Percentiles rank a stretch among this genome's conserved stretches.
These are phyloP conservation scores for Myotis yumanensis DNA, from an alignment of 2,113 vertebrate genomes.

Conservation along the genomic window DNA sequence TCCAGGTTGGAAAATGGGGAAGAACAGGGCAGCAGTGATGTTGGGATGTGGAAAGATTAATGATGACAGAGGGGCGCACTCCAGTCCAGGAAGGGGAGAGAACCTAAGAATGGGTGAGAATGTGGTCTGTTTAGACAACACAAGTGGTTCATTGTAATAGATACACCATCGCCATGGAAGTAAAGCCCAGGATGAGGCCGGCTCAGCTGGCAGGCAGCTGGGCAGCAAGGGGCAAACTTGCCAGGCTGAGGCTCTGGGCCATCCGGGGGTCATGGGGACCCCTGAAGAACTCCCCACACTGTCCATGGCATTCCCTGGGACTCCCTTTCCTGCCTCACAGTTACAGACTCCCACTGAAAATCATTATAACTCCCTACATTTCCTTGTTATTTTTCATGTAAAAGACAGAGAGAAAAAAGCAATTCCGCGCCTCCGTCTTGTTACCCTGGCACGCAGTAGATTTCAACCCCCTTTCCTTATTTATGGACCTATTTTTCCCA, in stretches of 20 bases:
- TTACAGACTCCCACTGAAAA: neutral
- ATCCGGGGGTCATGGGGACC: rapidly evolving
- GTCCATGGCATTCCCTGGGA: rapidly evolving
- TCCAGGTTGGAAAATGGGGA: neutral
- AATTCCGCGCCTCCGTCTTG: conserved; percentile 1
- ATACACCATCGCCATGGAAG: neutral
- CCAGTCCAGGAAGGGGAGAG: neutral
- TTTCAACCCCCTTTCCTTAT: conserved; percentile 73
- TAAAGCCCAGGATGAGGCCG: neutral
- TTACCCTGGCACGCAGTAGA: conserved; percentile 29
- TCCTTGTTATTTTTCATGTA: conserved; percentile 64
- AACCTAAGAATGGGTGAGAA: neutral
- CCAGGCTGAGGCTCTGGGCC: neutral
- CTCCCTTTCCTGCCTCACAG: neutral
- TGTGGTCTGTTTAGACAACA: rapidly evolving
- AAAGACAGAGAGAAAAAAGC: conserved; percentile 59
- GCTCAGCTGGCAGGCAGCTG: neutral
- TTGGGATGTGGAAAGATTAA: rapidly evolving
- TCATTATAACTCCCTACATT: neutral
- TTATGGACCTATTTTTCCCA: conserved; percentile 68
- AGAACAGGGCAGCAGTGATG: neutral
- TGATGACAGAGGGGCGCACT: rapidly evolving
- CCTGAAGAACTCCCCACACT: rapidly evolving
- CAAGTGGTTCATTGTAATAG: neutral
- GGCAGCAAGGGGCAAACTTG: rapidly evolving